Evolutionary conservation across 2,113 vertebrate species (phyloP).

Genomic region (Daphoenositta chrysoptera): DNA sequence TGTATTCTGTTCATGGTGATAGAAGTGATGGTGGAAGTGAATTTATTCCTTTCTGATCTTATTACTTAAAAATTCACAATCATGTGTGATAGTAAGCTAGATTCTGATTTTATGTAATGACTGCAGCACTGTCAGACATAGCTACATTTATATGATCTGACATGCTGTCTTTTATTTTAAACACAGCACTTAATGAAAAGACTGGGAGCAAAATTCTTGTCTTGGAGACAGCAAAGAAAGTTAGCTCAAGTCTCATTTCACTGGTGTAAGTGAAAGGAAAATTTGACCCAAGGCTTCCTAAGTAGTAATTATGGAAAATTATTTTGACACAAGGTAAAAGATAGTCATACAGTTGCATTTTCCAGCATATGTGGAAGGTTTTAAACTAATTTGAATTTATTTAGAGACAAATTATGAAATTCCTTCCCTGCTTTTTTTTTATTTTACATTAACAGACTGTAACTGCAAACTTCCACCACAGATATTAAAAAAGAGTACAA

Average conservation of each 20-base stretch:
- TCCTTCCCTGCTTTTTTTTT: background rate
- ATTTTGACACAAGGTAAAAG: constrained; percentile 22
- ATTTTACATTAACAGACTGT: background rate
- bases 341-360: background rate
- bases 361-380: background rate
- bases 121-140: background rate
- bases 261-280: constrained; percentile 15
- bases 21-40: background rate
- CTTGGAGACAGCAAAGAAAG: background rate
- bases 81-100: background rate
- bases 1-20: background rate
- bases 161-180: constrained; percentile 1
- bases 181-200: constrained; percentile 19
- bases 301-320: constrained; percentile 18
- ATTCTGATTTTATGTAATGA: constrained; percentile 2
- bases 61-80: constrained; percentile 1
- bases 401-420: background rate
- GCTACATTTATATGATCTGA: background rate
- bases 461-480: background rate
- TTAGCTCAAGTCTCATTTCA: constrained; percentile 1
- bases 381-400: constrained; percentile 8
- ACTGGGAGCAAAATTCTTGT: constrained; percentile 8
- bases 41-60: background rate
- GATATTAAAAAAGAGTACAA: background rate
- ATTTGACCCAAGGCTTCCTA: constrained; percentile 10